Evolutionary conservation across 1,140 invertebrate genomes (phyloP), one percentile per base, ranked within the genome.

Genomic region (Neodiprion lecontei): DNA sequence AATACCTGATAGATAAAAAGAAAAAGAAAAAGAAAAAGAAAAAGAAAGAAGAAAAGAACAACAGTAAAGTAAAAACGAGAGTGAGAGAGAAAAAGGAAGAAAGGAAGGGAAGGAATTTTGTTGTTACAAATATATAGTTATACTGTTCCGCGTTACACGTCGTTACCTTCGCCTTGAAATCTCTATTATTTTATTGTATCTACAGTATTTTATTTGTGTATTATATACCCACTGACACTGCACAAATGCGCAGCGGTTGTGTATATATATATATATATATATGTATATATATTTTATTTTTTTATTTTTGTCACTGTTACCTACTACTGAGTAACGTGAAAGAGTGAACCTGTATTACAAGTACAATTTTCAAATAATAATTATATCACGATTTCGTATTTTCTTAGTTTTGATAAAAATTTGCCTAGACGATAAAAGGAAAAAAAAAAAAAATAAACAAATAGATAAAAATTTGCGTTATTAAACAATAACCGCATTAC

Each of bases 391-490:
- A 65, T 5, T 3, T 14, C 7, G 12, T 21, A 14, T 65, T 65
- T 65, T 65, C 61, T 65, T 65, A 3, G 0, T 65, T 65, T 14
- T 65, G 61, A 65, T 65, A 65, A 17, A 1, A 65, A 5, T 21
- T 14, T 65, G 7, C 7, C 61, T 65, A 17, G 12, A 3, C 12
- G 23, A 40, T 10, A 9, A 66, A 28, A 17, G 17, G 17, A 72
- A 65, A 61, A 23, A 66, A 61, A 72, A 66, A 67, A 65, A 67
- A 9, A 49, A 68, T 21, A 50, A 70, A 21, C 48, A 70, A 40
- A 40, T 1, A 40, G 5, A 40, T 1, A 40, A 1, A 2, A 40
- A 40, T 40, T 40, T 40, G 28, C 1, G 28, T 40, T 40, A 4
- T 40, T 40, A 40, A 40, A 40, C 28, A 5, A 40, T 40, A 2